Evolutionary conservation across 2,888 invertebrate species (phyloP), one percentile per base, ranked within the genome.

Genomic region (Synergus umbraculus): DNA sequence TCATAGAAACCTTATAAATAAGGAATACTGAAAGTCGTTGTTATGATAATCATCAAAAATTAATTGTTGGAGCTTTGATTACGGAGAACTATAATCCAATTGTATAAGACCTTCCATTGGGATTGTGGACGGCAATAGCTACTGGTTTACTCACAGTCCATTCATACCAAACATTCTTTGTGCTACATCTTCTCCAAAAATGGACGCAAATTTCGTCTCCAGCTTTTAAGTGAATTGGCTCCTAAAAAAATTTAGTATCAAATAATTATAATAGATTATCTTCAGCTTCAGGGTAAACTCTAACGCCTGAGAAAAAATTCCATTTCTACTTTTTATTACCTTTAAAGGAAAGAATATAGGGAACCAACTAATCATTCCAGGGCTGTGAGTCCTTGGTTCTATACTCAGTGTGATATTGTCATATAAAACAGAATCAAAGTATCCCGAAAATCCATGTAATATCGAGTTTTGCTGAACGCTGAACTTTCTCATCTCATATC

Each of bases 301-400:
- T 9, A 58, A 4, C 9, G 2, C 18, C 9, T 58, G 9, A 1
- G n/a, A 1, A 18, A 58, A 4, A 58, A 58, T 9, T 2, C 10
- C 3, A 15, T 1, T n/a, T 15, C 18, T 9, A 18, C 18, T 58
- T 8, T n/a, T 66, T 88, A 92, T 92, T 93, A 97, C 97, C 93
- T 94, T 94, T 67, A 98, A 94, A 10, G 99, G 99, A 90, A 99
- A 98, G 87, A 97, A 97, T 84, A 98, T 97, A 8, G 99, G 98
- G 92, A 99, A 99, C 99, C 99, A 99, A 83, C 98, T 98, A 89
- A 98, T 97, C 98, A 99, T 98, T 86, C 97, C 97, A 0, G 94
- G 94, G 29, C 98, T 97, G 91, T 98, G 97, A 0, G 97, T 97
- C 67, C 95, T 94, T 1, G 99, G 99, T 87, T 97, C 95, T 88